Percentiles rank a stretch among this genome's conserved stretches.
Evolutionary conservation across 2,113 vertebrate genomes (phyloP).

Genomic region (Dipodomys ordii): DNA sequence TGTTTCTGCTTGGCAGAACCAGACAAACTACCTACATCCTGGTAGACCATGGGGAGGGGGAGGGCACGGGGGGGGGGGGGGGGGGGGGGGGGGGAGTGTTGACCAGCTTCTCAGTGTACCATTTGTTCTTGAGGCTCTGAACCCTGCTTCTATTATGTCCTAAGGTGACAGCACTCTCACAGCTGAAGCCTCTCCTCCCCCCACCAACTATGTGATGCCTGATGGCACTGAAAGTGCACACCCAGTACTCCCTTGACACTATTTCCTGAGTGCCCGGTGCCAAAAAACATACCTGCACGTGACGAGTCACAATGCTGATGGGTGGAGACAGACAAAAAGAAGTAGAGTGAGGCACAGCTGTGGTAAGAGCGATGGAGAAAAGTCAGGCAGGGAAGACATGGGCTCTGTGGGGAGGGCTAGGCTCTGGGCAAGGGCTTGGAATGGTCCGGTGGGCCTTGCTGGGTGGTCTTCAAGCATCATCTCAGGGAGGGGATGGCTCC

Average conservation of each 20-base stretch:
- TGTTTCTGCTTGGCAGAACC: not conserved
- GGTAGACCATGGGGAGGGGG: no score
- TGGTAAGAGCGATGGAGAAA: no score
- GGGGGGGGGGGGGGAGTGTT: no score
- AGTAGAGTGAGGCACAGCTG: no score
- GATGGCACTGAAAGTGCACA: not conserved
- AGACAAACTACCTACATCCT: no score
- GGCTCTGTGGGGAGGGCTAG: not conserved
- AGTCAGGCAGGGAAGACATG: not conserved
- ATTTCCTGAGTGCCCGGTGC: not conserved
- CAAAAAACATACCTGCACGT: rapidly evolving
- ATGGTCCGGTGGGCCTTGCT: not conserved
- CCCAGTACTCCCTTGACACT: not conserved
- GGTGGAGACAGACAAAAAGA: not conserved
- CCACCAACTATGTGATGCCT: not conserved
- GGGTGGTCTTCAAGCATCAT: no score
- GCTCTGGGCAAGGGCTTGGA: no score
- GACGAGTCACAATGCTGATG: not conserved
- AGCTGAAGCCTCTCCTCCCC: not conserved
- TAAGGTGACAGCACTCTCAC: no score
- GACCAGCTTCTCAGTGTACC: no score
- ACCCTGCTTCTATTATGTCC: not conserved
- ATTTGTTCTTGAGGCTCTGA: not conserved
- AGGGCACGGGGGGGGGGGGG: no score
- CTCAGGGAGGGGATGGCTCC: not conserved